A percentile compares a stretch with the other conserved stretches of the same genome.
Conservation (phyloP, 1,140 invertebrate species). For the Drosophila repleta region DNA sequence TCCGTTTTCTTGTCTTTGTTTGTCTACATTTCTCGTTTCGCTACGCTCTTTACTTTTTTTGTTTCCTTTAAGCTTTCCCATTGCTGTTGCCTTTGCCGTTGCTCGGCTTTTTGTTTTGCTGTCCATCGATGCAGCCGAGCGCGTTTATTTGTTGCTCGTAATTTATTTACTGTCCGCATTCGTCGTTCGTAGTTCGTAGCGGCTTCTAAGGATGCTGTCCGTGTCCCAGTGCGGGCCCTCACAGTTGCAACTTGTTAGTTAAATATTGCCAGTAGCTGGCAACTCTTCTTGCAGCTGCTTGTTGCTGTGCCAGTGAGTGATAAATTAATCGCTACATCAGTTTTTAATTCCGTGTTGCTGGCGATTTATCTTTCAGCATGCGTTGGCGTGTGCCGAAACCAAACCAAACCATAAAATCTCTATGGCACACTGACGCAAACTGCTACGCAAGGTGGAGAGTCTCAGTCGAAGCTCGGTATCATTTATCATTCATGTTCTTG, state of each 20-base stretch:
- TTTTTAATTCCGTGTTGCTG: conserved; percentile 84
- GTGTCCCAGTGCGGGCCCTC: conserved; percentile 5
- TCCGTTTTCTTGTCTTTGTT: conserved; percentile 81
- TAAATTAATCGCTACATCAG: conserved; percentile 84
- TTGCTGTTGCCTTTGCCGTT: conserved; percentile 10
- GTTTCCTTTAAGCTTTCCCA: not conserved
- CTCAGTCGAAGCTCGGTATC: not conserved
- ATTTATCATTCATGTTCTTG: not conserved
- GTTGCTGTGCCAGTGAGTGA: conserved; percentile 66
- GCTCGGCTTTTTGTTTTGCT: not conserved
- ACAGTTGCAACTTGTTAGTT: conserved; percentile 72
- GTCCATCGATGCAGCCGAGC: conserved; percentile 61
- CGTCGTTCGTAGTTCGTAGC: conserved; percentile 35
- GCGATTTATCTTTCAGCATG: conserved; percentile 76
- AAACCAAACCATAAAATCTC: conserved; percentile 1
- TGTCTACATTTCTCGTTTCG: conserved; percentile 59
- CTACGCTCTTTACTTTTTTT: conserved; percentile 28
- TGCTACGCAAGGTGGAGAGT: not conserved
- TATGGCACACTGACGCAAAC: conserved; percentile 32
- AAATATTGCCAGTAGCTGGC: conserved; percentile 70
- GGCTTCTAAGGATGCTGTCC: conserved; percentile 17
- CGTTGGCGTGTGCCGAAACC: conserved; percentile 63
- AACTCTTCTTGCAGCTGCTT: conserved; percentile 44
- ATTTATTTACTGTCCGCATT: conserved; percentile 80
- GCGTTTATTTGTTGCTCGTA: conserved; percentile 82